These are phyloP conservation scores for Aspidiotus destructor DNA, from an alignment of 2,888 invertebrate species.

Conservation along the genomic window DNA sequence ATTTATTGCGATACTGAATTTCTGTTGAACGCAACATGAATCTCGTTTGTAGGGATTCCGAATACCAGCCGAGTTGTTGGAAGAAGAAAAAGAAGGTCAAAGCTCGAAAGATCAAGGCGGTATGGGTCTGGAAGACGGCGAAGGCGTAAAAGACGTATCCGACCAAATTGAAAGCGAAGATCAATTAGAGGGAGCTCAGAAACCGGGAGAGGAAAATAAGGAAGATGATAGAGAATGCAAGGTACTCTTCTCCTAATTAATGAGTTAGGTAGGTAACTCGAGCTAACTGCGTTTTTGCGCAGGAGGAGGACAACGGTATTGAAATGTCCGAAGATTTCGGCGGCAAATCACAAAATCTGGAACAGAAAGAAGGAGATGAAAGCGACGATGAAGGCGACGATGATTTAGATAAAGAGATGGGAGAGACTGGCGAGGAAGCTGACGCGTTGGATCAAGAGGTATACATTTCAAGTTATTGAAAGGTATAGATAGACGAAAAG, in stretches of 20 bases:
- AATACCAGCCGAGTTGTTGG: constrained; percentile 72
- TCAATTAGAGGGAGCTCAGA: constrained; percentile 81
- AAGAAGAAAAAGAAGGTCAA: constrained; percentile 57
- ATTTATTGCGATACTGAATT: neutral
- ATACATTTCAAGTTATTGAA: neutral
- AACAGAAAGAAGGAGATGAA: constrained; percentile 53
- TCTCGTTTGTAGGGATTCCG: constrained; percentile 66
- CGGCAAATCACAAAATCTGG: constrained; percentile 70
- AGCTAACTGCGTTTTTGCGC: constrained; percentile 30
- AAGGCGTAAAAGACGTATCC: constrained; percentile 89
- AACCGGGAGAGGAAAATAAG: constrained; percentile 63
- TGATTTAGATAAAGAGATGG: constrained; percentile 92
- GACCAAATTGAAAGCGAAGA: constrained; percentile 86
- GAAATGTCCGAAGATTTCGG: constrained; percentile 97
- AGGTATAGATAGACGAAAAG: neutral
- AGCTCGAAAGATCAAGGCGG: constrained; percentile 56
- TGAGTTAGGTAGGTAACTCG: neutral
- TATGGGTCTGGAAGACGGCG: constrained; percentile 85
- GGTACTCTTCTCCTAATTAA: constrained; percentile 36
- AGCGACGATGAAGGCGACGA: constrained; percentile 59
- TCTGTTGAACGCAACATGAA: constrained; percentile 1
- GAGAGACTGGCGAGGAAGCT: constrained; percentile 78
- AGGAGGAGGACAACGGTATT: constrained; percentile 80
- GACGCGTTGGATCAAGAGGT: constrained; percentile 54
- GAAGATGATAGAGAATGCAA: constrained; percentile 64